These are phyloP conservation scores for Orthonevra nobilis DNA, from an alignment of 2,888 invertebrate species.

Conservation along the genomic window DNA sequence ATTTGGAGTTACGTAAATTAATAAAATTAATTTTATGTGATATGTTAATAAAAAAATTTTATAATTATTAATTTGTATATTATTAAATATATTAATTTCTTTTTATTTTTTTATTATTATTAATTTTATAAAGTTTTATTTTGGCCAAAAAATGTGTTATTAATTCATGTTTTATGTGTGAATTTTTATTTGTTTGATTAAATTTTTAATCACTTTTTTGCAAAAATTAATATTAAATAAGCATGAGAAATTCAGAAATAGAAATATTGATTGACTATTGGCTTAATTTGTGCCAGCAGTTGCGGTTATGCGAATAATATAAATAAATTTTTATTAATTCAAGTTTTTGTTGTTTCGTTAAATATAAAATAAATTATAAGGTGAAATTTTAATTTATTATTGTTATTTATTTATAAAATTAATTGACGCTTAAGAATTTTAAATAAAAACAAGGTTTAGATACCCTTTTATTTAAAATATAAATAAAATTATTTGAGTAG, in stretches of 20 bases:
- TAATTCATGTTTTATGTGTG: conserved; percentile 82
- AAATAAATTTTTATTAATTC: conserved; percentile 82
- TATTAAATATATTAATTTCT: conserved; percentile 71
- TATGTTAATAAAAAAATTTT: conserved; percentile 24
- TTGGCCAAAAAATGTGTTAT: conserved; percentile 81
- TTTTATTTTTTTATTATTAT: too few species aligned
- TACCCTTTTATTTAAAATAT: conserved; percentile 84
- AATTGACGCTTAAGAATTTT: conserved; percentile 80
- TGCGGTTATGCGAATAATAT: conserved; percentile 85
- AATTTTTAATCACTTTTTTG: conserved; percentile 75
- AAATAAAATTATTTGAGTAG: conserved; percentile 80
- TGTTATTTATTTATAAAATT: conserved; percentile 75
- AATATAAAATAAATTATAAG: conserved; percentile 80
- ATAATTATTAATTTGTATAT: conserved; percentile 66
- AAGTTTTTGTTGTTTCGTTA: conserved; percentile 72
- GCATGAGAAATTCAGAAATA: conserved; percentile 84
- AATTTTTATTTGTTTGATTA: conserved; percentile 79
- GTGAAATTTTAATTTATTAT: conserved; percentile 83
- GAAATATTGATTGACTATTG: conserved; percentile 82
- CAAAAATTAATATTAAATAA: conserved; percentile 82
- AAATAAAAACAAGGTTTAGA: conserved; percentile 85
- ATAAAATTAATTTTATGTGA: not conserved
- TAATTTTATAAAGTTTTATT: conserved; percentile 81
- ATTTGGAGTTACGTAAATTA: not conserved
- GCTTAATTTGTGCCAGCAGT: conserved; percentile 86